A percentile compares a stretch with the other conserved stretches of the same genome.
Evolutionary conservation across 2,113 vertebrate species (phyloP).

Genomic region (Neolamprologus caudopunctatus): DNA sequence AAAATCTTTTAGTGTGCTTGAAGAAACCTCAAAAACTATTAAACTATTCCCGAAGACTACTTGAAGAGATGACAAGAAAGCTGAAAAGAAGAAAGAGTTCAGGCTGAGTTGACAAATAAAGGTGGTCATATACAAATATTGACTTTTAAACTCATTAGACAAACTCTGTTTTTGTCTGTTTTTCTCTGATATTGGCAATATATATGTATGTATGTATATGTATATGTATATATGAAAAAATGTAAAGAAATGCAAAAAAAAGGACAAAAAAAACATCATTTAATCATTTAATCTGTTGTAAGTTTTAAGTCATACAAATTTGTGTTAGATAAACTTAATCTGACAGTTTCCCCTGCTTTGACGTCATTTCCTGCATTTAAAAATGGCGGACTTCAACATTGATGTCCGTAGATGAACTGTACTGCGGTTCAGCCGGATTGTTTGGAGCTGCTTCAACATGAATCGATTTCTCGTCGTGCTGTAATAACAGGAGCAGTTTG

Average conservation of each 20-base stretch:
- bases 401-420: background rate
- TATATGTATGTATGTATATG: too few species aligned
- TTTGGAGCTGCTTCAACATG: background rate
- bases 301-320: rapidly evolving
- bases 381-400: constrained; percentile 44
- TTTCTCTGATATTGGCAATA: background rate
- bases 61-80: background rate
- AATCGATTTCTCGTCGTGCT: background rate
- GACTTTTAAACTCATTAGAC: background rate
- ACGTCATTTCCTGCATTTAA: constrained; percentile 57
- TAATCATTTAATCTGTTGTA: background rate
- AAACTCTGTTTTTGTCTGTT: background rate
- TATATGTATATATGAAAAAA: background rate
- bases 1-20: rapidly evolving
- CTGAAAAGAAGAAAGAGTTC: background rate
- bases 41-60: rapidly evolving
- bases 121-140: background rate
- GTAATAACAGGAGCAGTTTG: background rate
- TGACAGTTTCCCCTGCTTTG: rapidly evolving
- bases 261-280: background rate
- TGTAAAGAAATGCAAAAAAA: background rate
- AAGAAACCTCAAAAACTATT: background rate
- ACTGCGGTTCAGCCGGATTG: background rate
- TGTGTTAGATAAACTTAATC: background rate
- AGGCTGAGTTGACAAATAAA: background rate